A percentile compares a stretch with the other conserved stretches of the same genome.
Evolutionary conservation across 2,797 vertebrate species (phyloP).

Genomic region (Oreochromis mossambicus): DNA sequence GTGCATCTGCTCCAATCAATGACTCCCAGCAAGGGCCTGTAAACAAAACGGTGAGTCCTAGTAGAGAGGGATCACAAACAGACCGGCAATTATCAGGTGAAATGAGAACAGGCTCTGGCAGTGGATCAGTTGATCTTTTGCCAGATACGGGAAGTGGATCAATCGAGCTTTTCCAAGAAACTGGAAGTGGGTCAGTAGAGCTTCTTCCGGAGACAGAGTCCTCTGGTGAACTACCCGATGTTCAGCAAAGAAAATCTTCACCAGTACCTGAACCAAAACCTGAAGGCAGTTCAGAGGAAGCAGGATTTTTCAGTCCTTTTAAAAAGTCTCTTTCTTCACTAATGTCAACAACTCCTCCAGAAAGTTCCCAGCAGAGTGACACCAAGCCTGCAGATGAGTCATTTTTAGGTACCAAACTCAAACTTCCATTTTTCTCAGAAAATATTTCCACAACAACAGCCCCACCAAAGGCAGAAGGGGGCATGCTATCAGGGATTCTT

Average conservation of each 20-base stretch:
- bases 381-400: conserved; percentile 65
- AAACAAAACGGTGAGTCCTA: conserved; percentile 28
- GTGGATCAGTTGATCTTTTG: conserved; percentile 58
- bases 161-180: conserved; percentile 51
- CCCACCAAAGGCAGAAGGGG: conserved; percentile 65
- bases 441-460: conserved; percentile 53
- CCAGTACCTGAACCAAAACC: conserved; percentile 49
- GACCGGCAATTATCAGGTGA: conserved; percentile 56
- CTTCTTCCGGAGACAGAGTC: conserved; percentile 78
- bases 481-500: conserved; percentile 75
- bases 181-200: conserved; percentile 73
- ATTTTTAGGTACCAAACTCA: conserved; percentile 80
- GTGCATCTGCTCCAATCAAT: conserved; percentile 36
- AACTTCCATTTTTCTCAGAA: conserved; percentile 84
- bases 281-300: conserved; percentile 60
- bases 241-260: conserved; percentile 58
- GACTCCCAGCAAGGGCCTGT: conserved; percentile 43
- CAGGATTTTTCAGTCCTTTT: conserved; percentile 87
- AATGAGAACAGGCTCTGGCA: conserved; percentile 48
- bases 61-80: conserved; percentile 35
- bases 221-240: conserved; percentile 74
- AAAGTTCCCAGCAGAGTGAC: conserved; percentile 62
- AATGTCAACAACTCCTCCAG: conserved; percentile 72
- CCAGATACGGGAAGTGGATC: conserved; percentile 69
- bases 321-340: conserved; percentile 89